phyloP scores from a whole-genome alignment of 2,797 vertebrate species.

The Cossypha heuglini region DNA sequence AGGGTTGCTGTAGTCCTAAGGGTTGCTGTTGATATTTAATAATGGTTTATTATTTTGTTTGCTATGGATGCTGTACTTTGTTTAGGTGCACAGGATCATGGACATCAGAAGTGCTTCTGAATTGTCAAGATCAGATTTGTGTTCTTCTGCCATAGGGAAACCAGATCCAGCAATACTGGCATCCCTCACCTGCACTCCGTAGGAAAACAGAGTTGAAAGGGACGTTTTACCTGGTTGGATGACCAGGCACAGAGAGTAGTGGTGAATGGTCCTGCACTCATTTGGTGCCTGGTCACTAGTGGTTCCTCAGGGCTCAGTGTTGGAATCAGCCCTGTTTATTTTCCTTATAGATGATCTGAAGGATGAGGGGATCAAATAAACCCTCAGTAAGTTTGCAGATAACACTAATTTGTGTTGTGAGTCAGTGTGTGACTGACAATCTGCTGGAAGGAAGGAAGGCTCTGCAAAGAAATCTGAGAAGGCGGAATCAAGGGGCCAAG shows the following conservation, averaged over 20 bases:
- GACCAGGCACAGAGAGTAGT: no score
- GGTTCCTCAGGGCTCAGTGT: neutral
- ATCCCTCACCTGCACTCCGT: rapidly evolving
- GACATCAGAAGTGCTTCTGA: neutral
- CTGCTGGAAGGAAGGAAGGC: neutral
- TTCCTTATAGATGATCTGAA: neutral
- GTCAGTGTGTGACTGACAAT: neutral
- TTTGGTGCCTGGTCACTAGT: neutral
- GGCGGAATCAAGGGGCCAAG: neutral
- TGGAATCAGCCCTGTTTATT: neutral
- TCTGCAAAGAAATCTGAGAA: neutral
- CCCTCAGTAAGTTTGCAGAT: rapidly evolving
- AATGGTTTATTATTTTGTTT: neutral
- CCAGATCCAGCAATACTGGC: neutral
- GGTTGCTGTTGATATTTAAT: neutral
- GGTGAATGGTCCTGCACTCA: neutral
- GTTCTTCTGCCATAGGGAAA: neutral
- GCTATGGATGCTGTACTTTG: neutral
- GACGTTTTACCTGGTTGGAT: neutral
- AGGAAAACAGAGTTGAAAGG: neutral
- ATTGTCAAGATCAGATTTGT: neutral
- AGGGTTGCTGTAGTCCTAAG: neutral
- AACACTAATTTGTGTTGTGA: neutral
- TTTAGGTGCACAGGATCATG: neutral
- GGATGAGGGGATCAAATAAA: neutral